phyloP scores from a whole-genome alignment of 2,113 vertebrate genomes.

The Sus scrofa region DNA sequence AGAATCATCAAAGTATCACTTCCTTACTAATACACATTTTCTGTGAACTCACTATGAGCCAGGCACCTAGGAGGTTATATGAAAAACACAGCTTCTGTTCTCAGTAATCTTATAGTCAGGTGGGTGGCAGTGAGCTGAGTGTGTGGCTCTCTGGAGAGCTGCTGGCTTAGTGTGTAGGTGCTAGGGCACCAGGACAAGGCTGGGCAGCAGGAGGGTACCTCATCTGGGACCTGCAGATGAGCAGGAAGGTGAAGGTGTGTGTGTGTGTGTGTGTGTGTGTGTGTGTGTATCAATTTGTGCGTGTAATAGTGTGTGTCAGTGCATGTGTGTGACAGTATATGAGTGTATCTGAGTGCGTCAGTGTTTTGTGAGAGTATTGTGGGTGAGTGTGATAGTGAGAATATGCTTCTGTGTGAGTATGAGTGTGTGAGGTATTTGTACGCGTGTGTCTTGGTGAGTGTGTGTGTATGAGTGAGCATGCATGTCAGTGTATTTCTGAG shows the following conservation, averaged over 20 bases:
- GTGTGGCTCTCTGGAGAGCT: neutral
- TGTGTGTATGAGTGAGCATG: neutral
- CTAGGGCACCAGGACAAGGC: neutral
- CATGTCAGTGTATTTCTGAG: neutral
- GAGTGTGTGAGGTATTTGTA: neutral
- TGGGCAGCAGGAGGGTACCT: neutral
- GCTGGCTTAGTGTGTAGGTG: no score
- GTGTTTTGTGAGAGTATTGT: no score
- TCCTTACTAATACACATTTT: neutral
- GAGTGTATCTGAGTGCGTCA: no score
- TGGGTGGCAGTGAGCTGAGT: neutral
- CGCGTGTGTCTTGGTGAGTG: neutral
- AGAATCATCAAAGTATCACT: neutral
- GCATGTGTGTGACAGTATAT: neutral
- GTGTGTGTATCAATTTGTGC: neutral
- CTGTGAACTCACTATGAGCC: no score
- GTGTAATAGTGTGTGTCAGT: neutral
- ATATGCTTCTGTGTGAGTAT: neutral
- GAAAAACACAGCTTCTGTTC: neutral
- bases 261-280: neutral
- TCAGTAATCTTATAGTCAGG: fast-evolving
- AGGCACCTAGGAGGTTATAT: neutral
- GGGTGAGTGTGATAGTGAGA: neutral
- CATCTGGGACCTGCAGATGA: fast-evolving
- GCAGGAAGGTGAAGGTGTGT: no score